These are phyloP conservation scores for Lamellibrachia luymesi DNA, from an alignment of 1,140 invertebrate species.

Conservation along the genomic window DNA sequence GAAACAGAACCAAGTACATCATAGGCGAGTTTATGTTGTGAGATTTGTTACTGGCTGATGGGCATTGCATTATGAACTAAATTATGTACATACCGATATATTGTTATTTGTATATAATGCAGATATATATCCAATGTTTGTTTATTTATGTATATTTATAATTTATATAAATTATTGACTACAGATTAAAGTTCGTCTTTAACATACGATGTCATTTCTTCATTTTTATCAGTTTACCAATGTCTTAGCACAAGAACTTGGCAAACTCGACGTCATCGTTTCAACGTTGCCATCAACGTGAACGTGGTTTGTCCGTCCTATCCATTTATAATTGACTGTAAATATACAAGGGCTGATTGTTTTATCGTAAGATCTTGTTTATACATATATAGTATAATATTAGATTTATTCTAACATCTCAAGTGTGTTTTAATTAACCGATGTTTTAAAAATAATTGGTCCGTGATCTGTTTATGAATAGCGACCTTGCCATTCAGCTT, in stretches of 20 bases:
- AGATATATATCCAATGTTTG: neutral
- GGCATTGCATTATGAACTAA: neutral
- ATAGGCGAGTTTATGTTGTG: neutral
- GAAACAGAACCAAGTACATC: neutral
- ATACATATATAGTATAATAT: no score
- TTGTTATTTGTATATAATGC: conserved; percentile 1
- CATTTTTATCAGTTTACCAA: neutral
- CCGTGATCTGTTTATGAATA: no score
- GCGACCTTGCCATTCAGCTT: no score
- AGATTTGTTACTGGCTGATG: neutral
- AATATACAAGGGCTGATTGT: no score
- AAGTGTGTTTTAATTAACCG: no score
- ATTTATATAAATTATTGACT: neutral
- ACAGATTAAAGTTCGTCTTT: neutral
- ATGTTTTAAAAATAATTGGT: no score
- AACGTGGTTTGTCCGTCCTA: neutral
- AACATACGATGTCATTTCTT: neutral
- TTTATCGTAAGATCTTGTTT: no score
- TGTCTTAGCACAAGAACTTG: neutral
- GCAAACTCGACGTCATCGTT: neutral
- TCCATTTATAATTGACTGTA: neutral
- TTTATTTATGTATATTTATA: neutral
- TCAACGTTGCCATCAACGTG: neutral
- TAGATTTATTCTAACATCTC: no score
- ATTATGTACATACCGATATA: neutral